Percentiles rank a stretch among this genome's conserved stretches.
phyloP scores from a whole-genome alignment of 2,888 invertebrate genomes.

The Polymixis flavicincta region DNA sequence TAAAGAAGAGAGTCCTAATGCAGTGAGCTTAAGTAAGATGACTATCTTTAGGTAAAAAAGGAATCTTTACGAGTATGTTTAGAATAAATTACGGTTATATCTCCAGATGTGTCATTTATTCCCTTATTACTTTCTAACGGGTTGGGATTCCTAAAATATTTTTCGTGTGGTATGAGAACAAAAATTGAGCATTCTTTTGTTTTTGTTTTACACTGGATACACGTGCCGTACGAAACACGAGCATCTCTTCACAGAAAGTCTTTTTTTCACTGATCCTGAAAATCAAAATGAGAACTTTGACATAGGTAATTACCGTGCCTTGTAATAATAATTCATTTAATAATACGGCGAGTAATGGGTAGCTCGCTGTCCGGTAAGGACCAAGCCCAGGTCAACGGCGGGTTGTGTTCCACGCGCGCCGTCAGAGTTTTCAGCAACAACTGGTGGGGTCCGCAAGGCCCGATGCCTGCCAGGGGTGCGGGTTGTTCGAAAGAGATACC shows the following conservation, averaged over 20 bases:
- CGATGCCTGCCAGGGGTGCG: no score
- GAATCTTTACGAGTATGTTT: conserved; percentile 46
- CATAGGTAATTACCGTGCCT: no score
- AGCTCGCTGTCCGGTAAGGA: no score
- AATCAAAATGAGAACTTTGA: no score
- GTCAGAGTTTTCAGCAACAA: no score
- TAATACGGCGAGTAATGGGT: no score
- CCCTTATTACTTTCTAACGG: conserved; percentile 45
- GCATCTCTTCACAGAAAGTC: no score
- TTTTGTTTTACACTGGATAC: conserved; percentile 4
- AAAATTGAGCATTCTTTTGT: background rate
- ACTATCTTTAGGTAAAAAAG: conserved; percentile 34
- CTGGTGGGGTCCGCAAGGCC: no score
- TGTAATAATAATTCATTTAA: background rate
- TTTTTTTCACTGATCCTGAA: no score
- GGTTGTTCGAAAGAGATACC: no score
- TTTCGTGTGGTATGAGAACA: conserved; percentile 1
- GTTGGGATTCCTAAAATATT: conserved; percentile 26
- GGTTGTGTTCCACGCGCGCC: no score
- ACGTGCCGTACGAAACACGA: background rate
- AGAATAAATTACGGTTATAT: conserved; percentile 51
- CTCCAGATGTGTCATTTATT: conserved; percentile 43
- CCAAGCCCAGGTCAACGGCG: no score
- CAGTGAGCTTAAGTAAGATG: conserved; percentile 38
- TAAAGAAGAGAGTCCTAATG: conserved; percentile 30